These are phyloP conservation scores for Chloroclystis v-ata DNA, from an alignment of 2,888 invertebrate genomes.

Conservation along the genomic window DNA sequence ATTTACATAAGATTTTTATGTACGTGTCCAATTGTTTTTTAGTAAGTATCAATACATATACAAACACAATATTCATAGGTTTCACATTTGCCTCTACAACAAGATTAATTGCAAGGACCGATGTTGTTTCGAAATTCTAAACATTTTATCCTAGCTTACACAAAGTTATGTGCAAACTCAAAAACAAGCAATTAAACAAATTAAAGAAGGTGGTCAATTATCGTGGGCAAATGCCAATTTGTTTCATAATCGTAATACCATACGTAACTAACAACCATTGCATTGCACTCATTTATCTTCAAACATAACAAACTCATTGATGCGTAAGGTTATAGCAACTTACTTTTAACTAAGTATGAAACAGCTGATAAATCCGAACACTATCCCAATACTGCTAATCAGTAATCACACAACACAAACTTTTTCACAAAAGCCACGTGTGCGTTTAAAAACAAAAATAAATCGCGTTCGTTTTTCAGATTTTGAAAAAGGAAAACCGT, in stretches of 20 bases:
- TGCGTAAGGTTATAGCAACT: slow-evolving; percentile 35
- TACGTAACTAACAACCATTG: slow-evolving; percentile 7
- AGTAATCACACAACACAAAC: slow-evolving; percentile 38
- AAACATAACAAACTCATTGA: slow-evolving; percentile 10
- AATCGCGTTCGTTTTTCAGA: slow-evolving; percentile 38
- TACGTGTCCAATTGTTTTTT: too few relatives aligned
- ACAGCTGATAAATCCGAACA: slow-evolving; percentile 32
- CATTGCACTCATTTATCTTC: slow-evolving; percentile 13
- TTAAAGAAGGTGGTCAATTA: too few relatives aligned
- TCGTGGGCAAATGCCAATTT: too few relatives aligned
- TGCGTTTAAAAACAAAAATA: slow-evolving; percentile 36
- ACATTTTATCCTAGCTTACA: too few relatives aligned
- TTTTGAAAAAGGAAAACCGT: slow-evolving; percentile 41
- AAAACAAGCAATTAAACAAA: too few relatives aligned
- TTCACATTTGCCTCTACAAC: too few relatives aligned
- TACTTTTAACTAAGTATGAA: slow-evolving; percentile 34
- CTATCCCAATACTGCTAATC: slow-evolving; percentile 31
- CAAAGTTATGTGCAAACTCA: too few relatives aligned
- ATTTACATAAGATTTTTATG: too few relatives aligned
- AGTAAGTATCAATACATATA: too few relatives aligned
- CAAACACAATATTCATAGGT: too few relatives aligned
- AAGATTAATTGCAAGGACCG: too few relatives aligned
- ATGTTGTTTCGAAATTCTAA: too few relatives aligned
- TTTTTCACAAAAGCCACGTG: slow-evolving; percentile 60
- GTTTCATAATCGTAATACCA: not conserved